Evolutionary conservation across 2,113 vertebrate species (phyloP).

Genomic region (Polypterus bichir): DNA sequence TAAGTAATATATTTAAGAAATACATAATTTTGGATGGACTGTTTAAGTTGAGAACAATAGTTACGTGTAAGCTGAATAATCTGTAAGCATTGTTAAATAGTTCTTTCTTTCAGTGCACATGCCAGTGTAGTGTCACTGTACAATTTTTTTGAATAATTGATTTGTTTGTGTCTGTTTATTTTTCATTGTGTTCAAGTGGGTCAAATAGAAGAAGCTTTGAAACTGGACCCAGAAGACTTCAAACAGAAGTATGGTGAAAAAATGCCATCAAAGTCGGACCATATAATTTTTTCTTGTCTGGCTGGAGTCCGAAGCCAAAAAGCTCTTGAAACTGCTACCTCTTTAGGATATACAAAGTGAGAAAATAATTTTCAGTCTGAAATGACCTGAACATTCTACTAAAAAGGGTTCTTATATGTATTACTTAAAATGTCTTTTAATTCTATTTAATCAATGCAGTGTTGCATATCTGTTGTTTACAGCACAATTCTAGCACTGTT

Average conservation of each 20-base stretch:
- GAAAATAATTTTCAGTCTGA: conserved; percentile 12
- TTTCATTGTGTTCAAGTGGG: conserved; percentile 50
- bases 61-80: too few relatives aligned
- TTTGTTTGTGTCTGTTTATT: too few relatives aligned
- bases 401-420: background rate
- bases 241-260: conserved; percentile 60
- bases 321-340: conserved; percentile 52
- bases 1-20: too few relatives aligned
- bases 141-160: too few relatives aligned
- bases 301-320: conserved; percentile 70
- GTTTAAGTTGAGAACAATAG: too few relatives aligned
- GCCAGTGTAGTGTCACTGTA: too few relatives aligned
- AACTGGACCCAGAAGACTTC: conserved; percentile 63
- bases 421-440: background rate
- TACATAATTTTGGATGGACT: too few relatives aligned
- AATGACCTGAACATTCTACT: background rate
- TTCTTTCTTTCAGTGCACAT: too few relatives aligned
- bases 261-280: conserved; percentile 62
- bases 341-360: conserved; percentile 75
- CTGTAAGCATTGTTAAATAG: too few relatives aligned
- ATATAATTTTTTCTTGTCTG: conserved; percentile 73
- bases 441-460: too few relatives aligned
- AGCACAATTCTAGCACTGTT: too few relatives aligned
- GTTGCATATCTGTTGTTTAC: too few relatives aligned
- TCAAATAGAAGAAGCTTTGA: conserved; percentile 64